A percentile compares a stretch with the other conserved stretches of the same genome.
phyloP scores from a whole-genome alignment of 2,797 vertebrate species.

The Pseudochirops corinnae region DNA sequence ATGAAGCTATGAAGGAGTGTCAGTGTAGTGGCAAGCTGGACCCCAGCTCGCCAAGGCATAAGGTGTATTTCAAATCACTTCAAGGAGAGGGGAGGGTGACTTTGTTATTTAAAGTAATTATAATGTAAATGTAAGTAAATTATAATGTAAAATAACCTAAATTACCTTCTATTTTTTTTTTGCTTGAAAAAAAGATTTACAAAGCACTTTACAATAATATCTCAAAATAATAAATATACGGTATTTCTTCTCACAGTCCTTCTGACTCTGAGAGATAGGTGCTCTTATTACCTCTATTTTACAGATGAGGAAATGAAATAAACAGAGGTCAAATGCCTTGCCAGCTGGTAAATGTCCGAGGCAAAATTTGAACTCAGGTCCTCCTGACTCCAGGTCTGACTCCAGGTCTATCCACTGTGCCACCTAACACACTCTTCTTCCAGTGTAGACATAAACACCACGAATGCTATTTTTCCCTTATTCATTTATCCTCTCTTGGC shows the following conservation, averaged over 20 bases:
- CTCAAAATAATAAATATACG: not conserved
- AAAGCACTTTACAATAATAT: not conserved
- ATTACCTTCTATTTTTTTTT: constrained; percentile 20
- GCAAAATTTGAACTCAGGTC: not conserved
- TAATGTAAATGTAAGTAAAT: not conserved
- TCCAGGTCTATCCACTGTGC: not conserved
- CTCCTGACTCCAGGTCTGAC: not conserved
- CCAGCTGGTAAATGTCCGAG: not conserved
- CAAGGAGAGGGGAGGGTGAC: not conserved
- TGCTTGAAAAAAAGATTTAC: not conserved
- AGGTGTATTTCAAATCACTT: not conserved
- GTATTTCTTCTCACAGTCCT: not conserved
- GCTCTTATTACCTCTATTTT: not conserved
- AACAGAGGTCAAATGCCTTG: not conserved
- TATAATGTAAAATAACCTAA: not conserved
- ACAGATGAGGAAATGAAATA: not conserved
- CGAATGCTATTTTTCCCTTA: not conserved
- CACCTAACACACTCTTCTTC: not conserved
- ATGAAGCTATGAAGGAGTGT: constrained; percentile 13
- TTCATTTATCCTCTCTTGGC: not conserved
- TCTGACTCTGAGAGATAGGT: not conserved
- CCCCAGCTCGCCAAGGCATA: not conserved
- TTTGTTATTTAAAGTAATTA: constrained; percentile 24
- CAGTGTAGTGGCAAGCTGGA: not conserved
- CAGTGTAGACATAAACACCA: not conserved